A percentile compares a stretch with the other conserved stretches of the same genome.
Conservation (phyloP, 2,797 vertebrate species). For the Phataginus tricuspis region DNA sequence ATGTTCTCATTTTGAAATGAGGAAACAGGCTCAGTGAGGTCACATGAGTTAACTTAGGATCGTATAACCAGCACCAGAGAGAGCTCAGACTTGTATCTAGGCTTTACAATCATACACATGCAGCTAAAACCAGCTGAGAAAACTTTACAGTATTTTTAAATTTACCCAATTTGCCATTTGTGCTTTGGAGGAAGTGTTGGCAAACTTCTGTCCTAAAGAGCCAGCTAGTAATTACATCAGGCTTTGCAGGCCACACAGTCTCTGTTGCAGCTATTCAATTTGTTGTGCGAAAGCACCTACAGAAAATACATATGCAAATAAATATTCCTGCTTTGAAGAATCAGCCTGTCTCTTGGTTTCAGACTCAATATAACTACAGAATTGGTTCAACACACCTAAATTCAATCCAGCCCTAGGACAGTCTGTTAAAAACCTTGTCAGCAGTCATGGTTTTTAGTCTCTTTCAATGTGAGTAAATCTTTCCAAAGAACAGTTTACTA, state of each 20-base stretch:
- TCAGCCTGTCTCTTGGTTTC: neutral
- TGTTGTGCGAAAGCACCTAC: neutral
- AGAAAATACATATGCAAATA: neutral
- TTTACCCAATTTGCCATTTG: neutral
- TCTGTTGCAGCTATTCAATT: neutral
- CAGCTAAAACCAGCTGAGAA: neutral
- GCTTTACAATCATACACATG: conserved; percentile 9
- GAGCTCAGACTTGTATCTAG: neutral
- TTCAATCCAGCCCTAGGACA: neutral
- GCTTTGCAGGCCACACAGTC: neutral
- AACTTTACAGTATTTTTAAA: neutral
- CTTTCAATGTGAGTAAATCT: neutral
- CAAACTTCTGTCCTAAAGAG: neutral
- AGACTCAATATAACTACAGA: neutral
- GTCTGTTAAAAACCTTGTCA: neutral
- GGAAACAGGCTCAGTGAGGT: neutral
- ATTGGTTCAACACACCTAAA: neutral
- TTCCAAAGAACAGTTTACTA: conserved; percentile 16
- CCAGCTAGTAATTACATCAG: neutral
- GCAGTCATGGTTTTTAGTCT: neutral
- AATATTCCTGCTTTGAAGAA: neutral
- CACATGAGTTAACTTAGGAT: neutral
- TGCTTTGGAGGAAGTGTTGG: neutral
- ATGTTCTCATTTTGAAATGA: conserved; percentile 20
- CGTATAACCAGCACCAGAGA: neutral